phyloP scores from a whole-genome alignment of 2,113 vertebrate species.

The Siniperca knerii region DNA sequence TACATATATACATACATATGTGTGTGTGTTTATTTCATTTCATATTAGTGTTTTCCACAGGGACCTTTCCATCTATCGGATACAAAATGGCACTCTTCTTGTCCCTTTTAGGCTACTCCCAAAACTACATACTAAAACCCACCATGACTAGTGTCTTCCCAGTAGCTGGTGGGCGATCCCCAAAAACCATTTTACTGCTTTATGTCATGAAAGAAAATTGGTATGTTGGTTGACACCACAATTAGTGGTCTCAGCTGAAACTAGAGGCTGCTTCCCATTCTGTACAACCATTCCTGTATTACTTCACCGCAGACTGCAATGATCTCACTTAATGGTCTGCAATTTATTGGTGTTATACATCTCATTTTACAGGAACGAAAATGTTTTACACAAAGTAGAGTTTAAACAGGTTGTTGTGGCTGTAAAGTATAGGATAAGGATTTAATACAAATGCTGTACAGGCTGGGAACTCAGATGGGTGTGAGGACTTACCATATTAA shows the following conservation, averaged over 20 bases:
- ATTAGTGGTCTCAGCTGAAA: slow-evolving; percentile 53
- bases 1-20: too few relatives aligned
- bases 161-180: slow-evolving; percentile 7
- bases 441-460: not conserved
- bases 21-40: not conserved
- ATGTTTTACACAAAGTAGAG: slow-evolving; percentile 3
- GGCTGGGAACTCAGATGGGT: too few relatives aligned
- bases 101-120: not conserved
- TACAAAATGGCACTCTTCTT: not conserved
- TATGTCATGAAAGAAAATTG: slow-evolving; percentile 49
- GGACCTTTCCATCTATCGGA: not conserved
- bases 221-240: slow-evolving; percentile 54
- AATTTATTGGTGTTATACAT: slow-evolving; percentile 17
- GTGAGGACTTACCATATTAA: slow-evolving; percentile 91
- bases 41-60: not conserved
- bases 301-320: slow-evolving; percentile 24
- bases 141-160: slow-evolving; percentile 24
- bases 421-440: not conserved
- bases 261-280: slow-evolving; percentile 23
- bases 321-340: slow-evolving; percentile 44
- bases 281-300: slow-evolving; percentile 21
- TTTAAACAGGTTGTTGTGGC: slow-evolving; percentile 11
- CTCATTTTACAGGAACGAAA: slow-evolving; percentile 38
- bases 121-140: not conserved
- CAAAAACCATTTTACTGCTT: slow-evolving; percentile 56